Base-by-base conservation (phyloP, 2,113 vertebrate genomes). In the Xenopus laevis region DNA sequence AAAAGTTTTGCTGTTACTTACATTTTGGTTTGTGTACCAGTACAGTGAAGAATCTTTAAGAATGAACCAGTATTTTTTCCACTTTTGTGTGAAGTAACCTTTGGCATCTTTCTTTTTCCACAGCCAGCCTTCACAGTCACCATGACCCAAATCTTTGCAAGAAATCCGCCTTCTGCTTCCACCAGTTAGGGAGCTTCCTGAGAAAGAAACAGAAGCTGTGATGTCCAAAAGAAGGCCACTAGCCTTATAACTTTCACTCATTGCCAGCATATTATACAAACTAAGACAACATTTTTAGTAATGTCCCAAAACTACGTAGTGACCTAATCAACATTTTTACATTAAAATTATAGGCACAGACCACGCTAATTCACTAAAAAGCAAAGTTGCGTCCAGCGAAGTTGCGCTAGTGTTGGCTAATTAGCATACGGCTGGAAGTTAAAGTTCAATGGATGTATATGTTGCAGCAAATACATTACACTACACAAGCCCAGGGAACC, bases 21-120 rank as follows among this genome's bases (percentile, higher is more conserved):
- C 94, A 2, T 95, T 95, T 85, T 95, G 94, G 83, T 96, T 94
- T 72, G 93, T 95, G 83, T 96, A 97, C 95, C 93, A 97, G 88
- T 95, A 97, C 61, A 97, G 87, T 71, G 92, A 93, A 0, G 94
- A 94, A 74, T 96, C 92, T 81, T 96, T 96, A 80, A 97, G 88
- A 75, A 95, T 92, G 71, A 97, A 96, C 94, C 95, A 97, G 84
- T 94, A 94, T 77, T 93, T 95, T 79, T 94, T 95, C 95, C 94
- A 97, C 78, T 94, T 95, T 84, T 95, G 93, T 40, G 92, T 94
- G 82, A 95, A 95, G 84, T 95, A 93, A 33, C 93, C 92, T 89
- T 93, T 95, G 76, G 93, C 92, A 13, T 95, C 90, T 74, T 93
- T 95, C 71, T 97, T 96, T 83, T 95, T 95, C 94, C 94, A 96